Base-by-base conservation (phyloP, 1,140 invertebrate species). In the Zaprionus gabonicus region DNA sequence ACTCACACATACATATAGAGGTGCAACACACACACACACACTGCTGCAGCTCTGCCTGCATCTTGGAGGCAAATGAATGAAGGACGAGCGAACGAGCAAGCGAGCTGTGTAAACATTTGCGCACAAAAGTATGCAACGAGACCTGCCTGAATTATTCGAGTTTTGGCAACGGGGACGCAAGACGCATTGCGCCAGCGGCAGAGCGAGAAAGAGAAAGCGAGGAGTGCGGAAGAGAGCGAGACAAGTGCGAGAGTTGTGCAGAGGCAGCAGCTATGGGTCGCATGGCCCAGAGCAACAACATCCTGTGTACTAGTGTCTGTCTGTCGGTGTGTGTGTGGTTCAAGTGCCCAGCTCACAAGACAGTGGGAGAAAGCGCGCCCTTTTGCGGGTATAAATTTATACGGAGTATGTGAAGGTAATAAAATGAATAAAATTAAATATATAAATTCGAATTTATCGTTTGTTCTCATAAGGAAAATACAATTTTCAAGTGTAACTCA, bases 111-210 rank as follows among this genome's bases (percentile, higher is more conserved):
- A 88, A 88, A 88, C 78, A 88, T 90, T 88, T 84, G 84, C 71
- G 78, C 84, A 84, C 68, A 70, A 84, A 88, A 88, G 85, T 88
- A 88, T 88, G 84, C 84, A 87, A 88, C 84, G 82, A 88, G 76
- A 76, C 81, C 85, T 90, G 85, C 67, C 84, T 88, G 83, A 87
- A 87, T 90, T 84, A 88, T 88, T 90, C 80, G 68, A 84, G 81
- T 83, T 84, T 69, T 51, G 81, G 74, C 69, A 79, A 80, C 57
- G 74, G 64, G 46, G 27, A 59, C 67, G 46, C 25, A 69, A 55
- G 68, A 71, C 69, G 69, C 74, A 72, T 62, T 72, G 62, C 69
- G 62, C 46, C n/a, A 71, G 59, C 38, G 23, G 27, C 34, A 15
- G 23, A 23, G 38, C 60, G 9, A 49, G 44, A 4, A 5, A 31